phyloP scores from a whole-genome alignment of 1,140 invertebrate species.

The Paraescarpia echinospica region DNA sequence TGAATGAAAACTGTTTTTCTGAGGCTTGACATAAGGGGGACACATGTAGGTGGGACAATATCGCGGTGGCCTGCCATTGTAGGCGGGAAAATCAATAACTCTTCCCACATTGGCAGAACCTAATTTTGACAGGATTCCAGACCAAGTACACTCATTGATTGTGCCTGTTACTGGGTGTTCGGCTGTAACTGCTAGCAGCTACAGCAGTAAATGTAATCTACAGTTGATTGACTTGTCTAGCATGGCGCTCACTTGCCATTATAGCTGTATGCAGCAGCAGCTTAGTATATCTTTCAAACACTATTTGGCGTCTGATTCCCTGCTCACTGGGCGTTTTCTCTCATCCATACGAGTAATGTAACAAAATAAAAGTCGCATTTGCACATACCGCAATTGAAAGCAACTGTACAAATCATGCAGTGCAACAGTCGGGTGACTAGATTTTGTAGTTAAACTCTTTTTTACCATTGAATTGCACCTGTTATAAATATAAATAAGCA shows the following conservation, averaged over 20 bases:
- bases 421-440: background rate
- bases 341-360: background rate
- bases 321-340: background rate
- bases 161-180: background rate
- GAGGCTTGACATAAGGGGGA: background rate
- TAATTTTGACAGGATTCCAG: background rate
- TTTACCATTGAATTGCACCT: background rate
- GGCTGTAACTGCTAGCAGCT: background rate
- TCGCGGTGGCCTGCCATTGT: background rate
- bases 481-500: background rate
- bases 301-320: background rate
- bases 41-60: background rate
- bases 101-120: background rate
- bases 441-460: background rate
- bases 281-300: background rate
- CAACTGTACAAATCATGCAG: background rate
- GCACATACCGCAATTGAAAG: background rate
- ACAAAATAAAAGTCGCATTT: background rate
- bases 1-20: background rate
- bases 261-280: background rate
- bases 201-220: conserved; percentile 1
- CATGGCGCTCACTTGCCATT: background rate
- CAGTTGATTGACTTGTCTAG: background rate
- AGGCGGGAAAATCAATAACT: background rate
- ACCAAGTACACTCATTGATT: background rate